Percentiles rank a stretch among this genome's conserved stretches.
Evolutionary conservation across 2,113 vertebrate genomes (phyloP).

Genomic region (Scophthalmus maximus): DNA sequence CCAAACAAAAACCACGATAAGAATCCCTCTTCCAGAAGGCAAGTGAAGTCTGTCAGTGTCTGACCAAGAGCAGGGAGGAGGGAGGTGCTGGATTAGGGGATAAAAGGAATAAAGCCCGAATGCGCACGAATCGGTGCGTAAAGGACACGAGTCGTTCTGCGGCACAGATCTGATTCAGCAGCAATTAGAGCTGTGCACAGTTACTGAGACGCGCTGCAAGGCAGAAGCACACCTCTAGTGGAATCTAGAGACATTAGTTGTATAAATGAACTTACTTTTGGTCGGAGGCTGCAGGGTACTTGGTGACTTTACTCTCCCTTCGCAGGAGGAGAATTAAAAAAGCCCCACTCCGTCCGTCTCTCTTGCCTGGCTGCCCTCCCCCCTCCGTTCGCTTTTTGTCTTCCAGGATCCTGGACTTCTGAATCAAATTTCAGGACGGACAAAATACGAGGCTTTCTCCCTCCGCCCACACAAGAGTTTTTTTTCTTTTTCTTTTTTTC

Average conservation of each 20-base stretch:
- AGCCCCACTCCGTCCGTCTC: constrained; percentile 40
- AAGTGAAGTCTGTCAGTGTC: too few relatives aligned
- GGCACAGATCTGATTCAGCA: constrained; percentile 27
- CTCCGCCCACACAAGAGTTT: constrained; percentile 73
- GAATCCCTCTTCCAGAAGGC: neutral
- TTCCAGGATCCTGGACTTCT: constrained; percentile 79
- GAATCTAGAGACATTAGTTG: constrained; percentile 6
- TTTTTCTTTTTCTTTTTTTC: constrained; percentile 17
- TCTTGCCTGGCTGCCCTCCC: constrained; percentile 59
- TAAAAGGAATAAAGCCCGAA: constrained; percentile 1
- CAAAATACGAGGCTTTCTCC: constrained; percentile 80
- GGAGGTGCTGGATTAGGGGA: too few relatives aligned
- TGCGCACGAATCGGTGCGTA: constrained; percentile 36
- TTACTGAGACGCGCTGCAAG: too few relatives aligned
- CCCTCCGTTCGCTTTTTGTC: constrained; percentile 78
- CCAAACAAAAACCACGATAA: neutral
- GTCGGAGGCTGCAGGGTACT: constrained; percentile 44
- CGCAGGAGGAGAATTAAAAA: constrained; percentile 28
- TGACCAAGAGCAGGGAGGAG: too few relatives aligned
- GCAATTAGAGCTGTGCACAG: constrained; percentile 11
- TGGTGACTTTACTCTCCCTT: constrained; percentile 48
- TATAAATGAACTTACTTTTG: constrained; percentile 68
- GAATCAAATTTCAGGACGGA: constrained; percentile 85
- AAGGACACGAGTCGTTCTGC: constrained; percentile 31
- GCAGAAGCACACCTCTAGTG: too few relatives aligned